phyloP scores from a whole-genome alignment of 1,140 invertebrate genomes.

The Lordiphosa mommai region DNA sequence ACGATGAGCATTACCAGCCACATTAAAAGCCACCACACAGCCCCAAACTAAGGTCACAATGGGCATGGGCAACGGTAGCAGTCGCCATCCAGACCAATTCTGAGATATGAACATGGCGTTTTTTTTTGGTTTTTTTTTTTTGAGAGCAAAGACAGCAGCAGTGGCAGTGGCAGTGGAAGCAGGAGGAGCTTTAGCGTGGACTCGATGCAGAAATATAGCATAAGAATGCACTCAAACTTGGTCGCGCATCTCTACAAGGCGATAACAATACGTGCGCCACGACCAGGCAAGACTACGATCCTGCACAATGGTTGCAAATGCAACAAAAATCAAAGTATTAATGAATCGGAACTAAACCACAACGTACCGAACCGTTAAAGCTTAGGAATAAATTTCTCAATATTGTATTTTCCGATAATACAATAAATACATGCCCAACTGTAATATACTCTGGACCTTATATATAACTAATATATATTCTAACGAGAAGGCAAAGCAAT shows the following conservation, averaged over 20 bases:
- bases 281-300: slow-evolving; percentile 23
- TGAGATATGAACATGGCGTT: slow-evolving; percentile 71
- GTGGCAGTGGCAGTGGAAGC: slow-evolving; percentile 11
- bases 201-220: slow-evolving; percentile 50
- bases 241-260: slow-evolving; percentile 37
- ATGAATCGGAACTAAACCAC: no score
- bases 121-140: slow-evolving; percentile 43
- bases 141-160: slow-evolving; percentile 22
- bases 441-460: no score
- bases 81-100: slow-evolving; percentile 52
- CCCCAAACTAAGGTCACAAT: slow-evolving; percentile 41
- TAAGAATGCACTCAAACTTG: slow-evolving; percentile 42
- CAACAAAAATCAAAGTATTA: not conserved
- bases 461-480: no score
- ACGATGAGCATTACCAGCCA: slow-evolving; percentile 77
- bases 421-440: no score
- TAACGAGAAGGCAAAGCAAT: no score
- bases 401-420: no score
- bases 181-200: not conserved
- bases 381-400: no score
- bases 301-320: slow-evolving; percentile 9
- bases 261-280: slow-evolving; percentile 73
- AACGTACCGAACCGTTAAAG: no score
- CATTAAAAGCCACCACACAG: slow-evolving; percentile 66
- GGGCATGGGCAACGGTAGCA: slow-evolving; percentile 40